Conservation (phyloP, 2,797 vertebrate genomes). For the Furcifer pardalis region DNA sequence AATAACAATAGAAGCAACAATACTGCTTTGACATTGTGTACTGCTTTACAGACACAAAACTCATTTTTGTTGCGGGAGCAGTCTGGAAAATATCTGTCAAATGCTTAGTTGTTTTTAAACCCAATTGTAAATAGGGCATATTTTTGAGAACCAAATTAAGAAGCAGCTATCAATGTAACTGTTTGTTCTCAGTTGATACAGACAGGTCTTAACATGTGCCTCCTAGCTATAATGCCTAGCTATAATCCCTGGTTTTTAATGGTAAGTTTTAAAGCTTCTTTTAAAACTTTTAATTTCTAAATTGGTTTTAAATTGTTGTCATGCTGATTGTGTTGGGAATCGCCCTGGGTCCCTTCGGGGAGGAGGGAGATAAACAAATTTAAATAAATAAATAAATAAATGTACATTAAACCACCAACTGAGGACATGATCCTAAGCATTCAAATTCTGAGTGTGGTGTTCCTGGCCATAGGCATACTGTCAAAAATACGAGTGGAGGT, state of each 20-base stretch:
- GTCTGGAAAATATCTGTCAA: slow-evolving; percentile 40
- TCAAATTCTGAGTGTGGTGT: not conserved
- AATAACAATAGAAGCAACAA: slow-evolving; percentile 50
- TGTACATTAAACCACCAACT: not conserved
- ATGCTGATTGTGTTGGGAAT: too few relatives aligned
- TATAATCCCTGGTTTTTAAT: too few relatives aligned
- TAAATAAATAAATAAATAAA: too few relatives aligned
- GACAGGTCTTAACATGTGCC: not conserved
- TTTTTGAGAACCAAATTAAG: slow-evolving; percentile 17
- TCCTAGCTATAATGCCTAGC: too few relatives aligned
- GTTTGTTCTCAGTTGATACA: not conserved
- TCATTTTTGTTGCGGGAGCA: slow-evolving; percentile 45
- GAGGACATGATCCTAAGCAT: not conserved
- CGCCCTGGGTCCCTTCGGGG: too few relatives aligned
- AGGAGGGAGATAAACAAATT: too few relatives aligned
- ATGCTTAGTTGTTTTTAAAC: slow-evolving; percentile 14
- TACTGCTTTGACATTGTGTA: slow-evolving; percentile 37
- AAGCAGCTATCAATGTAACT: not conserved
- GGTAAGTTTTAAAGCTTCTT: too few relatives aligned
- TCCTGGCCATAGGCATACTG: not conserved
- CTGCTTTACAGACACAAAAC: slow-evolving; percentile 44
- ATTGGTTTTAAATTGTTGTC: too few relatives aligned
- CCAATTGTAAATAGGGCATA: slow-evolving; percentile 16
- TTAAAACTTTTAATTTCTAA: too few relatives aligned
- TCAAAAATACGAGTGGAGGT: not conserved